These are phyloP conservation scores for Hymenochirus boettgeri DNA, from an alignment of 2,113 vertebrate genomes.

Conservation along the genomic window DNA sequence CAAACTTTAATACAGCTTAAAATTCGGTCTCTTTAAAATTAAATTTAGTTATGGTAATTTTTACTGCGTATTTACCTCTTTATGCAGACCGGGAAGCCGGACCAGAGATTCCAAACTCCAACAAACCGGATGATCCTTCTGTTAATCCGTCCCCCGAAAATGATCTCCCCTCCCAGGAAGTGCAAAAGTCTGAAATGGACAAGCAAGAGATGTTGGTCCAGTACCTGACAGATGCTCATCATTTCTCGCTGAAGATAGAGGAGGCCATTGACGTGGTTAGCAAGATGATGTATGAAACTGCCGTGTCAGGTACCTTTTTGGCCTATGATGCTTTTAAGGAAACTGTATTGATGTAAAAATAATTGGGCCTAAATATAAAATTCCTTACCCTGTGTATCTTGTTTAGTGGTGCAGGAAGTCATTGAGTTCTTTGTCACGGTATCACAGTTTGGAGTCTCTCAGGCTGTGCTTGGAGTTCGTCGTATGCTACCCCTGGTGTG, in stretches of 20 bases:
- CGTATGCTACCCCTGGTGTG: slow-evolving; percentile 91
- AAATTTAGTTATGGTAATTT: too few relatives aligned
- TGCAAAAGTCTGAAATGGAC: slow-evolving; percentile 53
- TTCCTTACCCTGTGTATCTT: slow-evolving; percentile 24
- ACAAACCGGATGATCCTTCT: slow-evolving; percentile 43
- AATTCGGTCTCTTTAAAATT: too few relatives aligned
- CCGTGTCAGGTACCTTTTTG: slow-evolving; percentile 83
- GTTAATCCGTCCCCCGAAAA: background rate
- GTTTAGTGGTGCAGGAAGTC: slow-evolving; percentile 87
- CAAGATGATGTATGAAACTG: slow-evolving; percentile 86
- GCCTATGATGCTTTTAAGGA: too few relatives aligned
- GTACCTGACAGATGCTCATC: slow-evolving; percentile 84
- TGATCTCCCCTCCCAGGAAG: background rate
- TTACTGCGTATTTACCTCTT: too few relatives aligned
- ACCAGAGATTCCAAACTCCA: slow-evolving; percentile 42
- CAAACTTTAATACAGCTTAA: too few relatives aligned
- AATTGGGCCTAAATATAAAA: too few relatives aligned
- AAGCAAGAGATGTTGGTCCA: slow-evolving; percentile 95
- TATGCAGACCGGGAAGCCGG: slow-evolving; percentile 51
- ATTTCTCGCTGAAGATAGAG: slow-evolving; percentile 82
- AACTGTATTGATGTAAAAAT: too few relatives aligned
- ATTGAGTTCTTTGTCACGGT: slow-evolving; percentile 92
- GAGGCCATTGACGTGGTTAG: slow-evolving; percentile 79
- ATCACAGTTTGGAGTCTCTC: slow-evolving; percentile 81
- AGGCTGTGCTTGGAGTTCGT: slow-evolving; percentile 80